phyloP scores from a whole-genome alignment of 2,113 vertebrate genomes.

The Dermatemys mawii region DNA sequence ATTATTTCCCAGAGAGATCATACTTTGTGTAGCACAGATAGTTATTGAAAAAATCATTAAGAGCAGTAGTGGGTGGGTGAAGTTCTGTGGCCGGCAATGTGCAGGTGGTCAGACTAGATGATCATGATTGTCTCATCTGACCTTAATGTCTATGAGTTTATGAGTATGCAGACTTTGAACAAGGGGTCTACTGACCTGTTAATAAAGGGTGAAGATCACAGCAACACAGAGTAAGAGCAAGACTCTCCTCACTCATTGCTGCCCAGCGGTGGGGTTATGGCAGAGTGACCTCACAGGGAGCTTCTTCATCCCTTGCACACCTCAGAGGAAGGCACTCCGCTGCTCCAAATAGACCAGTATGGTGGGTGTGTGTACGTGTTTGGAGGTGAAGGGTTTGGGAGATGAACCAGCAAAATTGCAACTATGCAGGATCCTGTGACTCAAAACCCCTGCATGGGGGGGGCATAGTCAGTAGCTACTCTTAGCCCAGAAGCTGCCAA shows the following conservation, averaged over 20 bases:
- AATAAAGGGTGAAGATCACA: background rate
- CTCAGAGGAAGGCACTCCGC: background rate
- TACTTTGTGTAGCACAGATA: background rate
- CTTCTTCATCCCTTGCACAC: background rate
- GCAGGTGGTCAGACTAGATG: background rate
- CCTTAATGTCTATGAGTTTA: background rate
- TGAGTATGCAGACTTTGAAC: background rate
- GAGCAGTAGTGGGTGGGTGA: background rate
- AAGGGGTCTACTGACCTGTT: background rate
- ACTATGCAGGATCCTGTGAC: background rate
- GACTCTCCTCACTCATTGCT: background rate
- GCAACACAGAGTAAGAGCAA: background rate
- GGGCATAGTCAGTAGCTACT: background rate
- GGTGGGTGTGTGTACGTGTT: too few relatives aligned
- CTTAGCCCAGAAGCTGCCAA: background rate
- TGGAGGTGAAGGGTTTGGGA: background rate
- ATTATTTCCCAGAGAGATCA: background rate
- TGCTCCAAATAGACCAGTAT: constrained; percentile 16
- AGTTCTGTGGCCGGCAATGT: background rate
- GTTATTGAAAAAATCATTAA: background rate
- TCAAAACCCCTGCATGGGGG: background rate
- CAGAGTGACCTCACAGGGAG: background rate
- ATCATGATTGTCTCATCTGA: background rate
- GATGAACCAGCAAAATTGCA: background rate
- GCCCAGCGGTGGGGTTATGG: background rate